Conservation (phyloP, 2,113 vertebrate genomes). For the Festucalex cinctus region DNA sequence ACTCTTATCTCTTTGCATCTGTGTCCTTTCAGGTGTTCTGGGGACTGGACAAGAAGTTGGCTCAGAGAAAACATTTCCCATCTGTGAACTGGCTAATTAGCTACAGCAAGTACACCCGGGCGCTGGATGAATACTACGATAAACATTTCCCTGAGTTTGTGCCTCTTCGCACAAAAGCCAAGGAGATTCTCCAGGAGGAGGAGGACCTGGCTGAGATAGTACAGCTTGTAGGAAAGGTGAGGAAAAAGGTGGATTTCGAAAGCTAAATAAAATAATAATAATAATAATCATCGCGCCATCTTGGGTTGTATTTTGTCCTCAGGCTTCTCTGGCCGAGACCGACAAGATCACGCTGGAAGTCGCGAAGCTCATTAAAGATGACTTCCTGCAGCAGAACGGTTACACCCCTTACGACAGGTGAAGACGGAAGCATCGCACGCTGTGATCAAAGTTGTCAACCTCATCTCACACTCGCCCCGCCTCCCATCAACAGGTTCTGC, state of each 20-base stretch:
- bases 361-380: slow-evolving; percentile 95
- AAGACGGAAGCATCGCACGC: slow-evolving; percentile 6
- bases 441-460: not conserved
- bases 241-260: slow-evolving; percentile 10
- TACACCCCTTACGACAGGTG: slow-evolving; percentile 95
- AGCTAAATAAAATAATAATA: no score
- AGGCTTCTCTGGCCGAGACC: slow-evolving; percentile 94
- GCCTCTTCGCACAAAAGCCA: slow-evolving; percentile 91
- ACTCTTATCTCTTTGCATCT: not conserved
- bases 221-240: slow-evolving; percentile 95
- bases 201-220: slow-evolving; percentile 97
- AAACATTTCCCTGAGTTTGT: slow-evolving; percentile 95
- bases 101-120: slow-evolving; percentile 95
- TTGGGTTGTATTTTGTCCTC: slow-evolving; percentile 12
- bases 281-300: not conserved
- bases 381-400: slow-evolving; percentile 97
- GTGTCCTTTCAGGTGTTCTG: slow-evolving; percentile 84
- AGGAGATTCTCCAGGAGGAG: slow-evolving; percentile 97
- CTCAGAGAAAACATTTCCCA: slow-evolving; percentile 96
- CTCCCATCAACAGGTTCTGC: slow-evolving; percentile 80
- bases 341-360: slow-evolving; percentile 99
- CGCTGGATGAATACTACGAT: slow-evolving; percentile 94
- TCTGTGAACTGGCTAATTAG: slow-evolving; percentile 99
- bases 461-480: not conserved
- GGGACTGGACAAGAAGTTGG: slow-evolving; percentile 98